Conservation (phyloP, 2,888 invertebrate genomes). For the Seira musarum region DNA sequence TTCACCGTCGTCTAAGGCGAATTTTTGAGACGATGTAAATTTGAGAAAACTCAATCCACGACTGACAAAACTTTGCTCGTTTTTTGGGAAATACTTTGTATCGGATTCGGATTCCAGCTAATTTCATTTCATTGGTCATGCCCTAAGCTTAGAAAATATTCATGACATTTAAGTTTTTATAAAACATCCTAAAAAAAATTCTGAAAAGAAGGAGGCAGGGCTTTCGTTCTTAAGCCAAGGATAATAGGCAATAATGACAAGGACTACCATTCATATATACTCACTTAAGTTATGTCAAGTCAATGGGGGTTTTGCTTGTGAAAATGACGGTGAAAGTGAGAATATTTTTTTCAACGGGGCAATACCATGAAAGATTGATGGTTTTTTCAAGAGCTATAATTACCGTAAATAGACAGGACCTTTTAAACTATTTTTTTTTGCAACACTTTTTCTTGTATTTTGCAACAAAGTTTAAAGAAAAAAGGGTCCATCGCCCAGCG, state of each 20-base stretch:
- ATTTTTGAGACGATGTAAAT: too few species aligned
- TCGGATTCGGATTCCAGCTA: too few species aligned
- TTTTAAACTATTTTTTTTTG: too few species aligned
- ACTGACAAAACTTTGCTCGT: too few species aligned
- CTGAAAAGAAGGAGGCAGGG: background rate
- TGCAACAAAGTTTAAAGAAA: background rate
- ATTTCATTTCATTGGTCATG: background rate
- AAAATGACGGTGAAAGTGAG: background rate
- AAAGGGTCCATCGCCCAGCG: conserved; percentile 15
- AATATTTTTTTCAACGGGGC: background rate
- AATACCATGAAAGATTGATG: conserved; percentile 14
- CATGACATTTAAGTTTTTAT: background rate
- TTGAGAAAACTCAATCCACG: too few species aligned
- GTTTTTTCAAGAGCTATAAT: background rate
- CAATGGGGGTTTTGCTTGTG: background rate
- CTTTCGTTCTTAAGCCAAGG: background rate
- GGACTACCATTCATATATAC: background rate
- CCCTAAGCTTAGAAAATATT: background rate
- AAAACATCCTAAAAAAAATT: background rate
- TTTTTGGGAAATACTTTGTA: too few species aligned
- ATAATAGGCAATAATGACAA: background rate
- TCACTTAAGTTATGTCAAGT: background rate
- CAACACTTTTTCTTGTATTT: too few species aligned
- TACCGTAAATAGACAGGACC: background rate
- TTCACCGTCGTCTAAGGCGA: too few species aligned